Evolutionary conservation across 2,113 vertebrate genomes (phyloP).

Genomic region (Centropristis striata): DNA sequence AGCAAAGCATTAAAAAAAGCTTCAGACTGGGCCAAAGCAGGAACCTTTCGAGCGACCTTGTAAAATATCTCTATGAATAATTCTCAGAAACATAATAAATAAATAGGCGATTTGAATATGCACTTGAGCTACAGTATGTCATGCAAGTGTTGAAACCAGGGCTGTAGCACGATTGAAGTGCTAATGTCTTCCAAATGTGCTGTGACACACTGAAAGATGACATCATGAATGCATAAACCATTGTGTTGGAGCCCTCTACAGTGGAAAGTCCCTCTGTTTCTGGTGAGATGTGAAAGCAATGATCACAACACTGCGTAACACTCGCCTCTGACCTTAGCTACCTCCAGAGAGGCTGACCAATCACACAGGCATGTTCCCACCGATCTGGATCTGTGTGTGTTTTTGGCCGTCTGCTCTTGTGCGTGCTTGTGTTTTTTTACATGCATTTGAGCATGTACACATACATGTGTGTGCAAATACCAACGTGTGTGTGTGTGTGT

Average conservation of each 20-base stretch:
- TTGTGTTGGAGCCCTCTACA: slow-evolving; percentile 47
- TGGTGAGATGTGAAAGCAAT: slow-evolving; percentile 46
- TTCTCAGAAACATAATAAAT: slow-evolving; percentile 12
- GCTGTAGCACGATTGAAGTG: slow-evolving; percentile 28
- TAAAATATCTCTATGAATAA: not conserved
- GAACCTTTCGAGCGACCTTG: not conserved
- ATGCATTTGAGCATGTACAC: slow-evolving; percentile 8
- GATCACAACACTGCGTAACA: slow-evolving; percentile 49
- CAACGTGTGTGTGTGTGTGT: not conserved
- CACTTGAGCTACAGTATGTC: slow-evolving; percentile 34
- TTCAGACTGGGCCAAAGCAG: not conserved
- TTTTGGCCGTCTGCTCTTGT: not conserved
- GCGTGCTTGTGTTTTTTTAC: not conserved
- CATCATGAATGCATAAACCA: slow-evolving; percentile 75
- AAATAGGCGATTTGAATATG: slow-evolving; percentile 30
- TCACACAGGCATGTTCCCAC: slow-evolving; percentile 69
- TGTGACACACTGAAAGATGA: slow-evolving; percentile 70
- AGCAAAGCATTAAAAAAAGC: slow-evolving; percentile 24
- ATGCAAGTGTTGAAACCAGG: slow-evolving; percentile 49
- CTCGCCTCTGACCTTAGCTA: slow-evolving; percentile 54
- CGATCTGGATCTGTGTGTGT: slow-evolving; percentile 16
- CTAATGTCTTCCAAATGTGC: slow-evolving; percentile 82
- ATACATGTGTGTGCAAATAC: not conserved
- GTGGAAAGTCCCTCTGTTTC: slow-evolving; percentile 80
- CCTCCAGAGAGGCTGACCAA: slow-evolving; percentile 67